A percentile compares a stretch with the other conserved stretches of the same genome.
Conservation (phyloP, 2,888 invertebrate genomes). For the Drosophila maculinotata region DNA sequence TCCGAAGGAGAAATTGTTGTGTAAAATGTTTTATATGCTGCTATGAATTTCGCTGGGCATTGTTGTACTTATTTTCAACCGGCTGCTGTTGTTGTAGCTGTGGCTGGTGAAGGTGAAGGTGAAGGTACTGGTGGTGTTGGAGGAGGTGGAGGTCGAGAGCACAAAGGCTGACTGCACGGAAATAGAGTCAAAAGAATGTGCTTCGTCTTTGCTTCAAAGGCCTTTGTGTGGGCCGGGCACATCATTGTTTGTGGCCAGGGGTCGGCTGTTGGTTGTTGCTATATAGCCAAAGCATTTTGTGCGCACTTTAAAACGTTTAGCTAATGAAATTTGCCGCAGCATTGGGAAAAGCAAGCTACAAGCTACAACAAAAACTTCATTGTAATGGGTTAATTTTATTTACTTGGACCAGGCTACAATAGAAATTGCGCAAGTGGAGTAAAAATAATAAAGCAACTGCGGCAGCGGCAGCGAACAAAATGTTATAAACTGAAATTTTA, state of each 20-base stretch:
- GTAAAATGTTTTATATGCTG: conserved; percentile 78
- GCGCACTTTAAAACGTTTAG: conserved; percentile 80
- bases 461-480: conserved; percentile 49
- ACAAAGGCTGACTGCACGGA: conserved; percentile 63
- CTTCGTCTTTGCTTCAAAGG: conserved; percentile 73
- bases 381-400: conserved; percentile 81
- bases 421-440: conserved; percentile 55
- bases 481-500: conserved; percentile 82
- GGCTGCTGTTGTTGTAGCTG: conserved; percentile 20
- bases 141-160: conserved; percentile 22
- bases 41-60: conserved; percentile 71
- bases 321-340: conserved; percentile 77
- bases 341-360: conserved; percentile 35
- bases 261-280: conserved; percentile 32
- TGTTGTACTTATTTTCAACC: conserved; percentile 53
- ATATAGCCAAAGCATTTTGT: conserved; percentile 59
- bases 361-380: conserved; percentile 70
- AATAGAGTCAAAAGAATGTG: conserved; percentile 77
- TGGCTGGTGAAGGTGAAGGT: conserved; percentile 19
- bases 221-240: conserved; percentile 41
- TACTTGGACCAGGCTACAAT: conserved; percentile 65
- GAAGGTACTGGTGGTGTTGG: not conserved
- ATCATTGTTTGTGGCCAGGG: conserved; percentile 52
- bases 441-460: conserved; percentile 68
- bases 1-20: conserved; percentile 65